A percentile compares a stretch with the other conserved stretches of the same genome.
These are phyloP conservation scores for Eurystomus gularis DNA, from an alignment of 2,113 vertebrate genomes.

Conservation along the genomic window DNA sequence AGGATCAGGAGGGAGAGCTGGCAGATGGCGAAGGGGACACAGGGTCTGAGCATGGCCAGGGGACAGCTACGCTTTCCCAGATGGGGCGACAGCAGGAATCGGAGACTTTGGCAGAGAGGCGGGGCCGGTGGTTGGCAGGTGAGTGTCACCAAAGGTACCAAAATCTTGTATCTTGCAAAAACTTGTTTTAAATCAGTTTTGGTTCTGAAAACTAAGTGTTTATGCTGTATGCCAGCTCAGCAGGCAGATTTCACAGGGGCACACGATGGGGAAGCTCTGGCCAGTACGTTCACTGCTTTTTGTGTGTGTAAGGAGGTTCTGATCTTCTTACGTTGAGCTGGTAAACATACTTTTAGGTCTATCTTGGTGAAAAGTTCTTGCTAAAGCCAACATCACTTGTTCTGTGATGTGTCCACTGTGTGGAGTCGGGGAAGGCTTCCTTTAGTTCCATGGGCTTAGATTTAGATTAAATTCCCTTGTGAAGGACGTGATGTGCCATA, in stretches of 20 bases:
- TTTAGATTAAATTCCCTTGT: not conserved
- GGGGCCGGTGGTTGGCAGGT: not conserved
- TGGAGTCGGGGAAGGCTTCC: not conserved
- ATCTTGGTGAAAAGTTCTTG: not conserved
- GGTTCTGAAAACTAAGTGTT: not conserved
- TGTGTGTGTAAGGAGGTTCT: accelerated
- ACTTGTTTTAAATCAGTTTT: not conserved
- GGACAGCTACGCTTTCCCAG: not conserved
- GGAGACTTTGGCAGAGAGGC: not conserved
- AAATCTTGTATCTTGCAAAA: not conserved
- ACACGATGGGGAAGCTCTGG: not conserved
- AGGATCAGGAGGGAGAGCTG: not conserved
- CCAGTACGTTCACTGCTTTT: not conserved
- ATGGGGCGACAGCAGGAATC: accelerated
- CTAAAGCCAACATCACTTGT: not conserved
- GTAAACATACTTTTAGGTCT: not conserved
- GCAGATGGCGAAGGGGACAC: not conserved
- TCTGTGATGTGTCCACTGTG: not conserved
- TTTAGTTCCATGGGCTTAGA: not conserved
- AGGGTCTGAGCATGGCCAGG: not conserved
- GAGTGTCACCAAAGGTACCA: not conserved
- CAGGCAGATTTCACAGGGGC: not conserved
- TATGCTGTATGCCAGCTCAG: not conserved
- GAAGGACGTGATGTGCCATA: accelerated
- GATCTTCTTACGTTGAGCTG: not conserved